These are phyloP conservation scores for Cyprinodon brontotheroides DNA, from an alignment of 2,113 vertebrate species.

Conservation along the genomic window DNA sequence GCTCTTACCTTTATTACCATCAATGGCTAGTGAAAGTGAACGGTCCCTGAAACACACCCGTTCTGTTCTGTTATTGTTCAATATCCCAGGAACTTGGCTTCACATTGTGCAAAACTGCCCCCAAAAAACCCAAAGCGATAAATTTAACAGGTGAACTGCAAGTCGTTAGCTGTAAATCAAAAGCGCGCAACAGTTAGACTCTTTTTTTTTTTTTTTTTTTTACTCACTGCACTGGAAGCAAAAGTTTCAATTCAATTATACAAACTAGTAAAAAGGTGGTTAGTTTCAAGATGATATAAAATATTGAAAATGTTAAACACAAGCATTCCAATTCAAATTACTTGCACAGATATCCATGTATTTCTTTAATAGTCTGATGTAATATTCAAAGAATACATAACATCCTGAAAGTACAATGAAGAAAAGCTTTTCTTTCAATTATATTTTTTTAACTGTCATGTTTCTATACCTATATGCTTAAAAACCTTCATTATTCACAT, in stretches of 20 bases:
- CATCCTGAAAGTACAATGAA: too few relatives aligned
- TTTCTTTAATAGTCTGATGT: too few relatives aligned
- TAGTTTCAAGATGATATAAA: background rate
- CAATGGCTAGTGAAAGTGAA: conserved; percentile 30
- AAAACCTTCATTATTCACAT: too few relatives aligned
- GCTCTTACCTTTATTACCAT: conserved; percentile 69
- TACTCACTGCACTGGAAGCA: background rate
- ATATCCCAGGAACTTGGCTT: conserved; percentile 25
- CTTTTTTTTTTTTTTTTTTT: background rate
- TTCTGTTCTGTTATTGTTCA: conserved; percentile 44
- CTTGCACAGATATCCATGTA: too few relatives aligned
- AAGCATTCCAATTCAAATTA: too few relatives aligned
- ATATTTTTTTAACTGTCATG: too few relatives aligned
- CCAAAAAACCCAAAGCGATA: background rate
- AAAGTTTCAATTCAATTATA: background rate
- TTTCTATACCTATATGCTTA: too few relatives aligned
- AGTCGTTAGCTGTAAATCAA: conserved; percentile 3
- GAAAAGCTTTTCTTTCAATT: too few relatives aligned
- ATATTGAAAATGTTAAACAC: too few relatives aligned
- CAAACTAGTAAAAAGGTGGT: background rate
- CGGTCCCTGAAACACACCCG: conserved; percentile 44
- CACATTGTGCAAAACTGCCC: background rate
- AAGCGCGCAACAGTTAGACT: too few relatives aligned
- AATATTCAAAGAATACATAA: too few relatives aligned
- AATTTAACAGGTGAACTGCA: background rate